Conservation (phyloP, 2,113 vertebrate species). For the Pituophis catenifer region DNA sequence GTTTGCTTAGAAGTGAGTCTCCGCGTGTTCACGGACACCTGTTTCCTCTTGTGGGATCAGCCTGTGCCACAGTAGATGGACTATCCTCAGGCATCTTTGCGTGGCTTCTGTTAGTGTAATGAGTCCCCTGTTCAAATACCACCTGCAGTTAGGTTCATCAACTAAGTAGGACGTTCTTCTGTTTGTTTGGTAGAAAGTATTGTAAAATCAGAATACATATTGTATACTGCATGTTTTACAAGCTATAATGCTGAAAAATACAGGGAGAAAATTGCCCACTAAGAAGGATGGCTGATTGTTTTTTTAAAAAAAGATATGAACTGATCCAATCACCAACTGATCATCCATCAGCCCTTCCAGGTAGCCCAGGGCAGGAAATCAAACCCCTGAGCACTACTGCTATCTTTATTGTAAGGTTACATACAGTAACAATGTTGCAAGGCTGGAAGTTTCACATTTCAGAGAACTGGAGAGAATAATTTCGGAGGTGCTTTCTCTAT, state of each 20-base stretch:
- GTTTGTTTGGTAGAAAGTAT: not conserved
- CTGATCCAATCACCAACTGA: not conserved
- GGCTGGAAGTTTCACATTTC: not conserved
- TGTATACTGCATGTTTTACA: not conserved
- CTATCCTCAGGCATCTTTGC: not conserved
- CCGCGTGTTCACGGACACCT: fast-evolving
- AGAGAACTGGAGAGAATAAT: not conserved
- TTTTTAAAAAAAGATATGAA: not conserved
- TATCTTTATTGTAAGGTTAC: not conserved
- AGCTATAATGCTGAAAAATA: not conserved
- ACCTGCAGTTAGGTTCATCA: not conserved
- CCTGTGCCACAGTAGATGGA: not conserved
- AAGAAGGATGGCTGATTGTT: not conserved
- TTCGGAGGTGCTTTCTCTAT: not conserved
- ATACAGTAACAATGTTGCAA: not conserved
- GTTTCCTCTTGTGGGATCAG: not conserved
- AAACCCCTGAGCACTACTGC: not conserved
- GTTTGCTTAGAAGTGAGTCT: not conserved
- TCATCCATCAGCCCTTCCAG: not conserved
- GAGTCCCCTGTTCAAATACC: not conserved
- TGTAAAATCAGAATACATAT: not conserved
- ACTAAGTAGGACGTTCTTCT: not conserved
- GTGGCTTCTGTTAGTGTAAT: not conserved
- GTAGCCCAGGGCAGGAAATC: not conserved
- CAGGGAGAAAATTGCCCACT: not conserved